phyloP scores from a whole-genome alignment of 2,888 invertebrate genomes.

The Theodoxus fluviatilis region DNA sequence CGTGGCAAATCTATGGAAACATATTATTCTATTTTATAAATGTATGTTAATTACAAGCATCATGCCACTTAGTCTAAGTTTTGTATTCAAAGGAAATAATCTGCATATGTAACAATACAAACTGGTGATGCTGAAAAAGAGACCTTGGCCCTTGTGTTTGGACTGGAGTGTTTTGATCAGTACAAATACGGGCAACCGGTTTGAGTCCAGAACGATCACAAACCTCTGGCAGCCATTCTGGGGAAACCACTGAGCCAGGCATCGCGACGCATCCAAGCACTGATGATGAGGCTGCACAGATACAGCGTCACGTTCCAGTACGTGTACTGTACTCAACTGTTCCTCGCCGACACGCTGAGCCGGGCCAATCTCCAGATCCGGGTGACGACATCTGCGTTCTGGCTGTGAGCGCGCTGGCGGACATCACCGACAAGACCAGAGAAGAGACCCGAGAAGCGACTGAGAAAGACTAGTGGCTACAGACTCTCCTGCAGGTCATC shows the following conservation, averaged over 20 bases:
- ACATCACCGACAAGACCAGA: conserved; percentile 10
- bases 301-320: conserved; percentile 19
- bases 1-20: no score
- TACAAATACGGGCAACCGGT: conserved; percentile 36
- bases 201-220: conserved; percentile 15
- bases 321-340: background rate
- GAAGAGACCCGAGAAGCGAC: conserved; percentile 14
- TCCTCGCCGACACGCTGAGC: conserved; percentile 25
- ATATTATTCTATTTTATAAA: no score
- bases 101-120: no score
- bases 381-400: background rate
- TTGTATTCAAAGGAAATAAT: no score
- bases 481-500: background rate
- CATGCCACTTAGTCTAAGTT: no score
- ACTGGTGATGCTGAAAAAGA: no score
- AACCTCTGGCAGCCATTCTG: conserved; percentile 16
- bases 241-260: conserved; percentile 19
- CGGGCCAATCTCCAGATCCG: background rate
- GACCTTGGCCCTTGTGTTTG: conserved; percentile 27
- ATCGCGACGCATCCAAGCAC: conserved; percentile 1
- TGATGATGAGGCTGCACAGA: conserved; percentile 24
- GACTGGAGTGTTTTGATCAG: conserved; percentile 38
- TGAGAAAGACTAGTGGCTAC: background rate
- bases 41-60: no score
- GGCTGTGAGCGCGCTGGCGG: background rate